Conservation (phyloP, 2,113 vertebrate genomes). For the Notarius quadriscutis region DNA sequence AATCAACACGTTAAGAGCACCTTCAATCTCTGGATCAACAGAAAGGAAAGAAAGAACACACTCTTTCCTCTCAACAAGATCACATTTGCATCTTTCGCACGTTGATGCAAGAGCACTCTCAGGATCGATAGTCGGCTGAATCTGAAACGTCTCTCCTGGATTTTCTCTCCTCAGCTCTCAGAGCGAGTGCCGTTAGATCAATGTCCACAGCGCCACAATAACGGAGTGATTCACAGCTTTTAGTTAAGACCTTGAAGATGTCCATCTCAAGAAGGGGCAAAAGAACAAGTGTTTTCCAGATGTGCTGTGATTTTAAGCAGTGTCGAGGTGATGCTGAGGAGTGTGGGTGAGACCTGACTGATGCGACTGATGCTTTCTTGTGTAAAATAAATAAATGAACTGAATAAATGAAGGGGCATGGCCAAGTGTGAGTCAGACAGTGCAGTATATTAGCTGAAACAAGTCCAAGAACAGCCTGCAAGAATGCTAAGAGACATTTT, state of each 20-base stretch:
- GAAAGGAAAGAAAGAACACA: neutral
- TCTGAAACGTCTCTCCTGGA: constrained; percentile 50
- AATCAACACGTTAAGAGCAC: constrained; percentile 18
- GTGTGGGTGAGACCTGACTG: neutral
- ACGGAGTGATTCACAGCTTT: constrained; percentile 43
- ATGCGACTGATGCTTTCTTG: neutral
- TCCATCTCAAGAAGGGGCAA: constrained; percentile 8
- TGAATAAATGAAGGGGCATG: neutral
- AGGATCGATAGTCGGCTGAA: constrained; percentile 58
- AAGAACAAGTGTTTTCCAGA: neutral
- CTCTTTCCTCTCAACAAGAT: neutral
- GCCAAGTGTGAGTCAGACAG: neutral
- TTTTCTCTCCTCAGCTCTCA: constrained; percentile 61
- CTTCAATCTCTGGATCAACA: neutral
- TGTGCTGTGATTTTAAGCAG: neutral
- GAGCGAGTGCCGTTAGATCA: constrained; percentile 55
- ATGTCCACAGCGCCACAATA: constrained; percentile 58
- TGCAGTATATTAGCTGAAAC: neutral
- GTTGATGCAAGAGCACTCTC: constrained; percentile 61
- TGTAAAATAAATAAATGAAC: neutral
- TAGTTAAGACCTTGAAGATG: constrained; percentile 13
- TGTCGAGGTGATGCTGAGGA: neutral
- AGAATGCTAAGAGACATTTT: neutral
- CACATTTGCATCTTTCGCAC: constrained; percentile 55
- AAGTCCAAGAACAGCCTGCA: neutral